A percentile compares a stretch with the other conserved stretches of the same genome.
phyloP scores from a whole-genome alignment of 2,797 vertebrate genomes.

The Gymnopithys bicolor region DNA sequence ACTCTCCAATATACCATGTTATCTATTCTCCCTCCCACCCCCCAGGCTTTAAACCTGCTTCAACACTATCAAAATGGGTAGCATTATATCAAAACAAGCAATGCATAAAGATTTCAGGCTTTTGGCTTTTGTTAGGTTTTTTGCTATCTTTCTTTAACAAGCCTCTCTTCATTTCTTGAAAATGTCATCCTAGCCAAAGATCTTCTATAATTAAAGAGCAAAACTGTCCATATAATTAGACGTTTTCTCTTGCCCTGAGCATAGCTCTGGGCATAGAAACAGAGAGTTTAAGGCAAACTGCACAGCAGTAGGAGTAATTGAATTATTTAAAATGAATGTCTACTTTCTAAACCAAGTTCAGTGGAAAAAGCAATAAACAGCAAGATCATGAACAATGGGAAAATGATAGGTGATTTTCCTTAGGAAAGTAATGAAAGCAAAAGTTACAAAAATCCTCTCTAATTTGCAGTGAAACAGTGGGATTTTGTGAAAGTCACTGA shows the following conservation, averaged over 20 bases:
- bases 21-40: neutral
- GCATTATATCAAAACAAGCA: slow-evolving; percentile 3
- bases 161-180: neutral
- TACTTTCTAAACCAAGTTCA: neutral
- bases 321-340: slow-evolving; percentile 69
- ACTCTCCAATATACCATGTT: neutral
- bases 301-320: slow-evolving; percentile 7
- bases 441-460: slow-evolving; percentile 1
- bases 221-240: slow-evolving; percentile 64
- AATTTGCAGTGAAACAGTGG: neutral
- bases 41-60: neutral
- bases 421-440: neutral
- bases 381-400: neutral
- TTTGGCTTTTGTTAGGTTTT: neutral
- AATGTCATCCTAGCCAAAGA: slow-evolving; percentile 38
- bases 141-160: slow-evolving; percentile 25
- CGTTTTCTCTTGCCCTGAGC: slow-evolving; percentile 53
- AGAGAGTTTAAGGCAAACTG: slow-evolving; percentile 49
- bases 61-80: neutral
- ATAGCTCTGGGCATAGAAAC: slow-evolving; percentile 54
- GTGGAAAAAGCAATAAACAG: neutral
- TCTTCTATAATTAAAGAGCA: slow-evolving; percentile 67
- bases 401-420: neutral
- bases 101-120: neutral
- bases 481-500: neutral